phyloP scores from a whole-genome alignment of 2,113 vertebrate species.

The Dasyurus viverrinus region DNA sequence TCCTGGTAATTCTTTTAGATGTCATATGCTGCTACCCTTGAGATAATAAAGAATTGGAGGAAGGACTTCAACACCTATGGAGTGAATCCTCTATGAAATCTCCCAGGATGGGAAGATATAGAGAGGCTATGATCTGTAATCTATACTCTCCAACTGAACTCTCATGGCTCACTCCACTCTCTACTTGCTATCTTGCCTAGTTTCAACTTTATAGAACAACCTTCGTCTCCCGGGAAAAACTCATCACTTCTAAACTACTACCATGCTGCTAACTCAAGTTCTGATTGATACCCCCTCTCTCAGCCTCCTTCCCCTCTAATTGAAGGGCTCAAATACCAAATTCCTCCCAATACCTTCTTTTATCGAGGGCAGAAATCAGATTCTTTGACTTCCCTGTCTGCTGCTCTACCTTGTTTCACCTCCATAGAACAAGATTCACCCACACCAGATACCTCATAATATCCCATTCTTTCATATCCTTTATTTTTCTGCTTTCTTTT shows the following conservation, averaged over 20 bases:
- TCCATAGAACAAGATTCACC: not conserved
- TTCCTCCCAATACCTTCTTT: not conserved
- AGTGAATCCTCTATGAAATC: not conserved
- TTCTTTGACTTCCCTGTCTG: not conserved
- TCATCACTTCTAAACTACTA: not conserved
- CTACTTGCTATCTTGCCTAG: not conserved
- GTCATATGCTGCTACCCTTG: not conserved
- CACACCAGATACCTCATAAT: not conserved
- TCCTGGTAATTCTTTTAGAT: not conserved
- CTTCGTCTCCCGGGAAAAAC: not conserved
- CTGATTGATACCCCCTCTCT: not conserved
- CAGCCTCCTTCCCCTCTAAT: not conserved
- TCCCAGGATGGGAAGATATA: not conserved
- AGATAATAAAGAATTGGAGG: not conserved
- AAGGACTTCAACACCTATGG: not conserved
- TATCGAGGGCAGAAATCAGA: not conserved
- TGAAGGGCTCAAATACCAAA: not conserved
- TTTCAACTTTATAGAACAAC: not conserved
- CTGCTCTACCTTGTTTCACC: not conserved
- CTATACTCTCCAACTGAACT: not conserved
- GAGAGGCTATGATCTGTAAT: not conserved
- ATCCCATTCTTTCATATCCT: not conserved
- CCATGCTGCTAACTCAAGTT: not conserved
- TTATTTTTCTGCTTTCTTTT: not conserved
- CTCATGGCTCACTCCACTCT: not conserved